These are phyloP conservation scores for Pedionomus torquatus DNA, from an alignment of 2,113 vertebrate genomes.

Conservation along the genomic window DNA sequence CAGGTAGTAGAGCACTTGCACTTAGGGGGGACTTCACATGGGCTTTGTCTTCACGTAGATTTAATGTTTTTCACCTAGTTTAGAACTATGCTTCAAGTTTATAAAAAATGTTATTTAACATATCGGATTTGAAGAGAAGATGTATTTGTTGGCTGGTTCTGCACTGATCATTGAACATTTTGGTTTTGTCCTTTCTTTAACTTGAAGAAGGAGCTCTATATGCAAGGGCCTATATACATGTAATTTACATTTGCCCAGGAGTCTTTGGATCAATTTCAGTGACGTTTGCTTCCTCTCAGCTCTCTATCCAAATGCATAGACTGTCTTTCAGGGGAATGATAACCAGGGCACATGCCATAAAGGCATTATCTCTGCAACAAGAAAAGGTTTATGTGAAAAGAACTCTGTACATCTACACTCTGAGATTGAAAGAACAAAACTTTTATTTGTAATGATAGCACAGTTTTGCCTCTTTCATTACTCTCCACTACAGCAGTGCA, in stretches of 20 bases:
- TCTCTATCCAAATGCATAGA: neutral
- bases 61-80: neutral
- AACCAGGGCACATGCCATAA: neutral
- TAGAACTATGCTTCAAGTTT: neutral
- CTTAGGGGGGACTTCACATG: neutral
- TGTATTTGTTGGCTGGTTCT: neutral
- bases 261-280: neutral
- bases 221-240: neutral
- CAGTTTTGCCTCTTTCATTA: neutral
- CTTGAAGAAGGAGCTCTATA: neutral
- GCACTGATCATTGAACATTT: neutral
- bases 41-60: neutral
- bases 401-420: neutral
- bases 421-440: neutral
- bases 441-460: neutral
- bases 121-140: neutral
- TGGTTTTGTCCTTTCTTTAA: neutral
- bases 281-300: neutral
- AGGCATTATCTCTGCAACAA: neutral
- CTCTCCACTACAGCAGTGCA: neutral
- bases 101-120: neutral
- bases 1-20: neutral
- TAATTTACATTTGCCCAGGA: neutral
- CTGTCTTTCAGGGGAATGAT: neutral
- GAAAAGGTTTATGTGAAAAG: neutral